Conservation (phyloP, 2,797 vertebrate genomes). For the Tangara arthus region DNA sequence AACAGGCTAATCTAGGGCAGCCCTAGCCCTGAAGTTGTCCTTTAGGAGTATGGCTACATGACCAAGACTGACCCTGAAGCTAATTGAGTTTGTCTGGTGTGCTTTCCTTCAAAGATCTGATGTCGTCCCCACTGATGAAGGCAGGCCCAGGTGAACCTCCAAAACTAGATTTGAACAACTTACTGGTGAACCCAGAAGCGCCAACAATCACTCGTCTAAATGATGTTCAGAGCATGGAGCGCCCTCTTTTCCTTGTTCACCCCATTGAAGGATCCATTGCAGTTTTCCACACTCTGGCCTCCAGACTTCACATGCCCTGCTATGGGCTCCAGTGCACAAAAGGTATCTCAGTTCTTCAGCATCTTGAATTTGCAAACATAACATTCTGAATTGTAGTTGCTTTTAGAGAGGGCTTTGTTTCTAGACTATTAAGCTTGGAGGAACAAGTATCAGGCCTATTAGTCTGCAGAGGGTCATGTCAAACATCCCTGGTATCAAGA, state of each 20-base stretch:
- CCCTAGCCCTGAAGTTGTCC: neutral
- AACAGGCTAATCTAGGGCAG: neutral
- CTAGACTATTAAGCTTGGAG: neutral
- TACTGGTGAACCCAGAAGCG: constrained; percentile 87
- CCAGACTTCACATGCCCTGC: constrained; percentile 87
- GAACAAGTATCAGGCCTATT: neutral
- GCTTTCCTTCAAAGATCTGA: constrained; percentile 69
- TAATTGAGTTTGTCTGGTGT: neutral
- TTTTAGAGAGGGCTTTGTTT: neutral
- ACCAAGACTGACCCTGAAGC: neutral
- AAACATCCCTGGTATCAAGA: neutral
- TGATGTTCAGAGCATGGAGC: constrained; percentile 82
- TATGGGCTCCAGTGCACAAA: constrained; percentile 94
- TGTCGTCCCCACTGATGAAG: constrained; percentile 45
- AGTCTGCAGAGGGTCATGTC: neutral
- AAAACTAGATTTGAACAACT: constrained; percentile 78
- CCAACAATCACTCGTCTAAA: constrained; percentile 86
- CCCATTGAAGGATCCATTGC: constrained; percentile 91
- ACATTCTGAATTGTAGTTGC: neutral
- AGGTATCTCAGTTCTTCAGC: constrained; percentile 75
- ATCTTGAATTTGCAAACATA: neutral
- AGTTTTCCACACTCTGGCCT: constrained; percentile 83
- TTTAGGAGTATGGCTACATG: neutral
- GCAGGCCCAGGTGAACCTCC: constrained; percentile 37
- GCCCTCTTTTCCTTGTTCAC: constrained; percentile 91